A percentile compares a stretch with the other conserved stretches of the same genome.
These are phyloP conservation scores for Drosophila fuyamai DNA, from an alignment of 1,140 invertebrate species.

Conservation along the genomic window DNA sequence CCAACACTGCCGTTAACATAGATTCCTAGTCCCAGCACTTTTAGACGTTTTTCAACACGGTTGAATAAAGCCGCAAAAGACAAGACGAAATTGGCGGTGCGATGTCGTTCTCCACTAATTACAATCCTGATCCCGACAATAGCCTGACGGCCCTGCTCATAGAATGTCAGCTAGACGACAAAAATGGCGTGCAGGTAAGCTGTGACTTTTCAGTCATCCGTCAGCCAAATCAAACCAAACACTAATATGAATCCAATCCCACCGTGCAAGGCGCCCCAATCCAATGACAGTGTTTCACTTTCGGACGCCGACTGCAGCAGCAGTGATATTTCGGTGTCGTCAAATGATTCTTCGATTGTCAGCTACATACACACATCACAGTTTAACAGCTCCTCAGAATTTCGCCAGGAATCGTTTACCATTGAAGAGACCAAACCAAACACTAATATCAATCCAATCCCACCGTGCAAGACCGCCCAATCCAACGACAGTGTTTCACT, in stretches of 20 bases:
- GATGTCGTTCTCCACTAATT: background rate
- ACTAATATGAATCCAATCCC: background rate
- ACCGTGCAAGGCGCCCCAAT: conserved; percentile 10
- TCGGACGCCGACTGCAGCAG: background rate
- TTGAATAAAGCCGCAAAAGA: conserved; percentile 1
- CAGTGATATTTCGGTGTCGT: background rate
- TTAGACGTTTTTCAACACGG: background rate
- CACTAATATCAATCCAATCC: background rate
- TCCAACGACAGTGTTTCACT: background rate
- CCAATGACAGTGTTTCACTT: background rate
- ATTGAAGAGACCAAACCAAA: background rate
- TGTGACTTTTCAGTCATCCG: no score
- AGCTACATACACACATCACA: conserved; percentile 3
- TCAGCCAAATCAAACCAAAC: background rate
- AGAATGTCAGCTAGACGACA: background rate
- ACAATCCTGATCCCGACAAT: background rate
- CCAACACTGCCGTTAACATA: background rate
- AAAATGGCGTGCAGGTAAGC: background rate
- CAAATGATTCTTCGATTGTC: background rate
- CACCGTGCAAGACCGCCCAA: conserved; percentile 7
- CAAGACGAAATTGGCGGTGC: background rate
- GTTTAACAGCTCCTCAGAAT: background rate
- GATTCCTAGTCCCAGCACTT: background rate
- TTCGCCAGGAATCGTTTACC: background rate
- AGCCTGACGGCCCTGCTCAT: background rate